Evolutionary conservation across 2,797 vertebrate species (phyloP).

Genomic region (Coendou prehensilis): DNA sequence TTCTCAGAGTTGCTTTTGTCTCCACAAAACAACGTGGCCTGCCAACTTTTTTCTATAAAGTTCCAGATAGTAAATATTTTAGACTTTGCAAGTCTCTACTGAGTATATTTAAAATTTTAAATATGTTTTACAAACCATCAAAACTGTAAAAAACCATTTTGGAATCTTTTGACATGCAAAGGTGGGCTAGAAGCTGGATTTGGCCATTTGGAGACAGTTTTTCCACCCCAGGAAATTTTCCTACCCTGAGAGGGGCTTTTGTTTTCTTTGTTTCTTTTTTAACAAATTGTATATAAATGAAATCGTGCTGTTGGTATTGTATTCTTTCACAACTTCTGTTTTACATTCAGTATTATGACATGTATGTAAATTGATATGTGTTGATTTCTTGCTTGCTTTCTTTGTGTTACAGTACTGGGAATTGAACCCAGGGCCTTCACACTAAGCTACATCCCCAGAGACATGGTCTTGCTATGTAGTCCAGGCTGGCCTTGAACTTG

Average conservation of each 20-base stretch:
- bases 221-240: neutral
- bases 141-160: conserved; percentile 34
- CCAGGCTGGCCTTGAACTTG: neutral
- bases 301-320: neutral
- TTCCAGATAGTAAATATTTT: conserved; percentile 39
- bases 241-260: neutral
- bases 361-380: neutral
- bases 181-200: neutral
- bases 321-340: neutral
- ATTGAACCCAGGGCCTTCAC: neutral
- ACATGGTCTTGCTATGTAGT: neutral
- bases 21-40: neutral
- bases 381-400: neutral
- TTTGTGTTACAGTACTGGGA: neutral
- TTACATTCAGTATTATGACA: conserved; percentile 1
- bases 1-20: neutral
- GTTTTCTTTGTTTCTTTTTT: neutral
- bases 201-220: neutral
- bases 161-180: neutral
- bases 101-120: conserved; percentile 9
- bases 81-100: conserved; percentile 45
- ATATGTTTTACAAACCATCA: neutral
- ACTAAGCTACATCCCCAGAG: neutral
- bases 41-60: conserved; percentile 42
- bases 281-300: conserved; percentile 8